Evolutionary conservation across 2,797 vertebrate species (phyloP).

Genomic region (Chromobotia macracanthus): DNA sequence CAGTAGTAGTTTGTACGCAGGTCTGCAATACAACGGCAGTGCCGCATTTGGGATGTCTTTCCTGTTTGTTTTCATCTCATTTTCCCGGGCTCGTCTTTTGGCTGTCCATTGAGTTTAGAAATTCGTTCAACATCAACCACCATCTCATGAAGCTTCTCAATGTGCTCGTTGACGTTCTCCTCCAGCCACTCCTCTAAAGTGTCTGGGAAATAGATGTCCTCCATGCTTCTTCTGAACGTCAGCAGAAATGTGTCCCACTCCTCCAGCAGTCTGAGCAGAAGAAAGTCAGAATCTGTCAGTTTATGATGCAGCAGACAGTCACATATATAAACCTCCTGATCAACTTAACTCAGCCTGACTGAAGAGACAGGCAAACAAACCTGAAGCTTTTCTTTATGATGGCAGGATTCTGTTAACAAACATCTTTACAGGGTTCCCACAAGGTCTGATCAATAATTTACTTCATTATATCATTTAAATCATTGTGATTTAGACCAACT

Average conservation of each 20-base stretch:
- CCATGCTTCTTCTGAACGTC: constrained; percentile 68
- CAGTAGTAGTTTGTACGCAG: not conserved
- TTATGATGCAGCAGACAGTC: not conserved
- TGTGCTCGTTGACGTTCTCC: constrained; percentile 72
- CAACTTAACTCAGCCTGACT: not conserved
- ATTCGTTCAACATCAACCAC: constrained; percentile 70
- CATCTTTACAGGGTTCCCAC: not conserved
- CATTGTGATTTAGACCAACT: not conserved
- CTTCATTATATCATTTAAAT: too few relatives aligned
- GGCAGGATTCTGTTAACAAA: not conserved
- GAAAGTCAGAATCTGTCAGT: not conserved
- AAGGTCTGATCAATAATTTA: not conserved
- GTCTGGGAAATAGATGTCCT: constrained; percentile 74
- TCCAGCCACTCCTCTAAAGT: constrained; percentile 82
- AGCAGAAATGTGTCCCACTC: constrained; percentile 72
- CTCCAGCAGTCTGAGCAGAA: constrained; percentile 65
- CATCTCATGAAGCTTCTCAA: constrained; percentile 72
- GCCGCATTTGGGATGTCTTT: not conserved
- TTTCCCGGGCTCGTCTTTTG: constrained; percentile 57
- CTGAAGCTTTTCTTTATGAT: not conserved
- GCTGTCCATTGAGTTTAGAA: constrained; percentile 67
- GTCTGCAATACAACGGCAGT: too few relatives aligned
- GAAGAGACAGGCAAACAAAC: not conserved
- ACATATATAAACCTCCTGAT: not conserved
- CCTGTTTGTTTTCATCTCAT: not conserved